A percentile compares a stretch with the other conserved stretches of the same genome.
Evolutionary conservation across 2,888 invertebrate species (phyloP).

Genomic region (Drosophila yooni): DNA sequence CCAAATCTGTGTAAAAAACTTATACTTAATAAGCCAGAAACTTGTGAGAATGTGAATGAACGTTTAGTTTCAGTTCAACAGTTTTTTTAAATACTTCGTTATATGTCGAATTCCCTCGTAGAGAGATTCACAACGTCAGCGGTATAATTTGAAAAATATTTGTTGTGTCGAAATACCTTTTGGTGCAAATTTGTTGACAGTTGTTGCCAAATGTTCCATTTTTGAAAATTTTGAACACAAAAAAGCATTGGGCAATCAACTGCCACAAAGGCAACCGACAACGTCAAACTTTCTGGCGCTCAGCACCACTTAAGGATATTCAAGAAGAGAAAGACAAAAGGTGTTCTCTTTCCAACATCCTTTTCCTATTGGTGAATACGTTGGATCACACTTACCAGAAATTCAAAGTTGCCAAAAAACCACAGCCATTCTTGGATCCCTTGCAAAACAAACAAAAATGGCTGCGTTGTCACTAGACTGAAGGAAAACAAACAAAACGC

Average conservation of each 20-base stretch:
- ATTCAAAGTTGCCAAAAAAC: neutral
- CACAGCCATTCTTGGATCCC: constrained; percentile 29
- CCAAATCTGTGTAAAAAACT: constrained; percentile 9
- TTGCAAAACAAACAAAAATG: constrained; percentile 53
- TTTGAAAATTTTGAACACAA: neutral
- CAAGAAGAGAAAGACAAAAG: neutral
- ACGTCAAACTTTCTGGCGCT: constrained; percentile 24
- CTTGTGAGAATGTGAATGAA: neutral
- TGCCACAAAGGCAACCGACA: constrained; percentile 1
- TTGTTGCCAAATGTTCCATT: constrained; percentile 4
- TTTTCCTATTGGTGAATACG: constrained; percentile 15
- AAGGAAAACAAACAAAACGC: constrained; percentile 53
- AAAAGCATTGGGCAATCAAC: constrained; percentile 23
- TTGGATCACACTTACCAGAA: constrained; percentile 48
- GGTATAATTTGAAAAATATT: neutral
- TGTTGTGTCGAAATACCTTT: neutral
- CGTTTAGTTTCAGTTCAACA: neutral
- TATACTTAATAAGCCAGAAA: constrained; percentile 12
- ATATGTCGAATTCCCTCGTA: neutral
- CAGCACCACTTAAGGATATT: constrained; percentile 34
- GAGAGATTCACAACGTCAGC: neutral
- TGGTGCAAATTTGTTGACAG: neutral
- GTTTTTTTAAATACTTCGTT: neutral
- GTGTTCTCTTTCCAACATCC: neutral
- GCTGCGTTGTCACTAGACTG: constrained; percentile 64